Conservation (phyloP, 2,888 invertebrate genomes). For the Bombylius discolor region DNA sequence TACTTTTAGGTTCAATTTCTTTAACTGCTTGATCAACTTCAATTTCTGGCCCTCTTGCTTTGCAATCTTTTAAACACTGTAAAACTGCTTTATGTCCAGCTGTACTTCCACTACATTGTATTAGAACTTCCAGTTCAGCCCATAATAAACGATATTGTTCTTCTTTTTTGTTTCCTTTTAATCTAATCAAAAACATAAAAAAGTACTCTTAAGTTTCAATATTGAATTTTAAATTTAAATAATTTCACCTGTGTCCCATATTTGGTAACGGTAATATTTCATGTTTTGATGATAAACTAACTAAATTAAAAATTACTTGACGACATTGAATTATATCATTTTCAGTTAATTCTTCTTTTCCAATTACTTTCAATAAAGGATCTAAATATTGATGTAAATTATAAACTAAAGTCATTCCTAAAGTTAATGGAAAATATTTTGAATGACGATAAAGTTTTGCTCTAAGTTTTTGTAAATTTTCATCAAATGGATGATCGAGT, state of each 20-base stretch:
- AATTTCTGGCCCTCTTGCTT: conserved; percentile 41
- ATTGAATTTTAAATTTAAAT: not conserved
- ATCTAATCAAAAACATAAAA: conserved; percentile 14
- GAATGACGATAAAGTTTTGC: conserved; percentile 63
- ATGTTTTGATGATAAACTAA: conserved; percentile 69
- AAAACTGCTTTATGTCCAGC: conserved; percentile 65
- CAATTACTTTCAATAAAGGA: conserved; percentile 63
- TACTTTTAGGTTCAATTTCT: conserved; percentile 43
- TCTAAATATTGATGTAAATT: conserved; percentile 69
- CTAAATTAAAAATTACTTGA: conserved; percentile 66
- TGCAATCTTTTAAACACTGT: conserved; percentile 67
- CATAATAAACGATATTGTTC: conserved; percentile 87
- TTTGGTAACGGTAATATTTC: conserved; percentile 64
- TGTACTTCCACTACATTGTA: conserved; percentile 66
- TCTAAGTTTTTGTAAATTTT: conserved; percentile 47
- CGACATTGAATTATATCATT: conserved; percentile 78
- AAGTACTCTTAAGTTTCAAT: not conserved
- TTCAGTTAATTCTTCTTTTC: conserved; percentile 70
- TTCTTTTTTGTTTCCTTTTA: conserved; percentile 50
- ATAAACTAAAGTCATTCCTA: conserved; percentile 77
- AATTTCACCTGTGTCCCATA: conserved; percentile 47
- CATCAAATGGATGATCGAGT: conserved; percentile 21
- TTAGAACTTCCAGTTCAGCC: conserved; percentile 72
- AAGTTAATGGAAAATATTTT: conserved; percentile 78
- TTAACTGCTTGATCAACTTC: conserved; percentile 47